Conservation (phyloP, 2,113 vertebrate genomes). For the Rhizomys pruinosus region DNA sequence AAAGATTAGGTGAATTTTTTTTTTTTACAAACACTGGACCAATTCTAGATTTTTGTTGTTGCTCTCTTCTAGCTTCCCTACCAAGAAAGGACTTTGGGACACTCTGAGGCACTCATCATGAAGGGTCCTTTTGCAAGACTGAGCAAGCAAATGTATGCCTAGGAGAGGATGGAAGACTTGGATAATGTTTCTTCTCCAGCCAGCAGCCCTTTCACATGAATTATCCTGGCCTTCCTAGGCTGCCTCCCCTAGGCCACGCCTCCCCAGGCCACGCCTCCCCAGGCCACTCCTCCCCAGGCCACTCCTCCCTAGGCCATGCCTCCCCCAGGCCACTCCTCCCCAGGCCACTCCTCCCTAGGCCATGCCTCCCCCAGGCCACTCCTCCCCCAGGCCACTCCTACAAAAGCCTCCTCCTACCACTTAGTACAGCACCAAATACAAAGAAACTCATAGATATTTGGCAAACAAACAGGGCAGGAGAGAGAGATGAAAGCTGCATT, state of each 20-base stretch:
- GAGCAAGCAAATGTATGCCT: not conserved
- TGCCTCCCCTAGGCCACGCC: too few relatives aligned
- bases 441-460: not conserved
- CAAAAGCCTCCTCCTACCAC: not conserved
- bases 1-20: not conserved
- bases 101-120: not conserved
- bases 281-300: not conserved
- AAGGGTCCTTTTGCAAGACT: not conserved
- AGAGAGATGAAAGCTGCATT: not conserved
- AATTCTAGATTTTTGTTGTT: not conserved
- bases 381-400: too few relatives aligned
- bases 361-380: too few relatives aligned
- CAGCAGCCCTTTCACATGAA: not conserved
- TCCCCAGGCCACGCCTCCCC: too few relatives aligned
- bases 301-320: too few relatives aligned
- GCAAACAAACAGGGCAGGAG: not conserved
- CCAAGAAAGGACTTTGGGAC: too few relatives aligned
- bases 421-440: not conserved
- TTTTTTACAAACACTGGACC: not conserved
- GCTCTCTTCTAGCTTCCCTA: constrained; percentile 1
- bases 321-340: too few relatives aligned
- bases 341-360: not conserved
- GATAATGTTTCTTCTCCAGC: too few relatives aligned
- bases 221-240: not conserved
- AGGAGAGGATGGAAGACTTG: not conserved